Conservation (phyloP, 1,140 invertebrate species). For the Drosophila seguyi region DNA sequence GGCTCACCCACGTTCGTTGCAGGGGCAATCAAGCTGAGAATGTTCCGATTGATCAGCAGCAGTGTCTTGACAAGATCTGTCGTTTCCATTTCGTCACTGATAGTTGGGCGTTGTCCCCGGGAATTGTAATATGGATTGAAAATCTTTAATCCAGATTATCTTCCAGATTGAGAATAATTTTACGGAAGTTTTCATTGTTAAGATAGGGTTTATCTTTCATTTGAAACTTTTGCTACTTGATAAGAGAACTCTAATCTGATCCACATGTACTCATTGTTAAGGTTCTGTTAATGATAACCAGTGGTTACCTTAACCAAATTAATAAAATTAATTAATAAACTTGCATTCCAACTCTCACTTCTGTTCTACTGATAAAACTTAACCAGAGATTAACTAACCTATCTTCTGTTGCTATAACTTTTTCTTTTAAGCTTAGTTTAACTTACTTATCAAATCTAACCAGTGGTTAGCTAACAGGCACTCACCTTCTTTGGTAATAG, state of each 20-base stretch:
- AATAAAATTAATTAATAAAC: too few relatives aligned
- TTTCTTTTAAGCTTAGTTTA: background rate
- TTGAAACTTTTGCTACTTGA: background rate
- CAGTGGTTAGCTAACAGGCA: slow-evolving; percentile 3
- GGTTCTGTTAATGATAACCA: background rate
- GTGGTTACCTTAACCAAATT: background rate
- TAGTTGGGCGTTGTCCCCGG: background rate
- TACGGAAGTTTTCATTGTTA: background rate
- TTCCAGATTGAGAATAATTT: background rate
- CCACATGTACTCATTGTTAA: accelerated
- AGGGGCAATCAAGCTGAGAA: slow-evolving; percentile 11
- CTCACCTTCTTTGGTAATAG: slow-evolving; percentile 85
- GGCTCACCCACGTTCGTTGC: slow-evolving; percentile 27
- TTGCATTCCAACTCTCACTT: too few relatives aligned
- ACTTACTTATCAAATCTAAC: background rate
- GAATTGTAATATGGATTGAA: background rate
- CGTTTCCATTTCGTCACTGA: slow-evolving; percentile 21
- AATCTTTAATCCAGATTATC: background rate
- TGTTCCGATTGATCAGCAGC: slow-evolving; percentile 25
- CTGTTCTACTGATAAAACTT: too few relatives aligned
- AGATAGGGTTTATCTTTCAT: background rate
- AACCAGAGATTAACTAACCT: too few relatives aligned
- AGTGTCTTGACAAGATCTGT: slow-evolving; percentile 30
- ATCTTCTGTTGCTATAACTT: background rate
- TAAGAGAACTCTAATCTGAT: background rate